phyloP scores from a whole-genome alignment of 1,140 invertebrate genomes.

The Zaprionus inermis region DNA sequence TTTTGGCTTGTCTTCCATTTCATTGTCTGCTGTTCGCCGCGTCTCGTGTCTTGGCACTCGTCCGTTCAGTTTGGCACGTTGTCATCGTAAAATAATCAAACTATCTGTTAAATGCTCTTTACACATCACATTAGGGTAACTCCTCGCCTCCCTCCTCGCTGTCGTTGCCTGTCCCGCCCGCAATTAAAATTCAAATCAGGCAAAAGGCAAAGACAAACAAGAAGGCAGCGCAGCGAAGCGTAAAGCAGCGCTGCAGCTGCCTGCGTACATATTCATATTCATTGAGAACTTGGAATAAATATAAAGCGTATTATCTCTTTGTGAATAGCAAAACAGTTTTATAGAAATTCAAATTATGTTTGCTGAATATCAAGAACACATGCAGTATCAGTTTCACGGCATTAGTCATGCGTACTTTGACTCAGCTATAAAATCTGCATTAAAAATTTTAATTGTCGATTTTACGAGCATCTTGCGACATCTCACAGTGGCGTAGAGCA shows the following conservation, averaged over 20 bases:
- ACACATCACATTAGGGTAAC: slow-evolving; percentile 61
- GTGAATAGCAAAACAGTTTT: slow-evolving; percentile 20
- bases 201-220: slow-evolving; percentile 2
- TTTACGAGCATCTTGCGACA: not conserved
- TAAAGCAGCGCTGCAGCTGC: slow-evolving; percentile 36
- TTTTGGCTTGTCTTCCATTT: slow-evolving; percentile 3
- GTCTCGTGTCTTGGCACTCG: slow-evolving; percentile 39
- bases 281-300: slow-evolving; percentile 28
- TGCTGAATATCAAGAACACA: not conserved
- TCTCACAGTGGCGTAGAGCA: no score
- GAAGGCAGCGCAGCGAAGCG: slow-evolving; percentile 25
- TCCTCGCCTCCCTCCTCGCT: not conserved
- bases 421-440: not conserved
- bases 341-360: slow-evolving; percentile 10
- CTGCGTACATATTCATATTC: slow-evolving; percentile 26
- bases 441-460: not conserved
- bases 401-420: slow-evolving; percentile 10
- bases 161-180: slow-evolving; percentile 3
- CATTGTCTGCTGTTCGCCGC: slow-evolving; percentile 3
- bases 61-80: slow-evolving; percentile 63
- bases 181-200: slow-evolving; percentile 73
- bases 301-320: slow-evolving; percentile 16
- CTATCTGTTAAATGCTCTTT: slow-evolving; percentile 71
- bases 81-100: slow-evolving; percentile 74
- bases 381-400: not conserved